Base-by-base conservation (phyloP, 2,888 invertebrate genomes). In the Pseudolycoriella hygida region DNA sequence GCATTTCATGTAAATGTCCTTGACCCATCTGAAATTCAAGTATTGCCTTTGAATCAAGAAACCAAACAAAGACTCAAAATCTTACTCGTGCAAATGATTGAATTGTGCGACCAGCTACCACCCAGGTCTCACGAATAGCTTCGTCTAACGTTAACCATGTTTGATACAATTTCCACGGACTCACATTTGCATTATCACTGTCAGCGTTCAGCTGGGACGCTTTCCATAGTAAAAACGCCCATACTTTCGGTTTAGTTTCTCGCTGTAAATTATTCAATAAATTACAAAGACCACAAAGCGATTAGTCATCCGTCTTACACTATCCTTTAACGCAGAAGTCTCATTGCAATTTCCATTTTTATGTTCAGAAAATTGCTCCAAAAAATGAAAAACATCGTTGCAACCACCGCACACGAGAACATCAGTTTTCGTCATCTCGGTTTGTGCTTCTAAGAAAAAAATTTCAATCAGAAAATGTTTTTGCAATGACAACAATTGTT, bases 201-300 rank as follows among this genome's bases (percentile, higher is more conserved):
- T 58, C 59, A 20, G 42, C 11, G 50, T 58, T 54, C 34, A 69
- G 56, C 53, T 76, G 73, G 10, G 73, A 70, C 47, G 71, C 72
- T 57, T 87, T 87, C 86, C 86, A 87, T 38, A 87, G 60, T 3
- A 83, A 67, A 57, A 85, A 87, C 34, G 83, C 86, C 86, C 87
- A 86, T 10, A 86, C 80, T 65, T 85, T 82, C 8, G 85, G 78
- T 61, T 85, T 84, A 47, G 75, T 75, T 61, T 85, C 85, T 59
- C 74, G 74, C 73, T 80, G 62, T 39, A 19, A 19, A 19, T 10
- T n/a, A 37, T n/a, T n/a, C n/a, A 37, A 11, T n/a, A 6, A 37
- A 37, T 17, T 17, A 39, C 15, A 39, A 15, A 39, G 15, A 17
- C 17, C 15, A 39, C 17, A n/a, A 39, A 11, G 3, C 3, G 10